These are phyloP conservation scores for Drosophila peninsularis DNA, from an alignment of 2,888 invertebrate species.

Conservation along the genomic window DNA sequence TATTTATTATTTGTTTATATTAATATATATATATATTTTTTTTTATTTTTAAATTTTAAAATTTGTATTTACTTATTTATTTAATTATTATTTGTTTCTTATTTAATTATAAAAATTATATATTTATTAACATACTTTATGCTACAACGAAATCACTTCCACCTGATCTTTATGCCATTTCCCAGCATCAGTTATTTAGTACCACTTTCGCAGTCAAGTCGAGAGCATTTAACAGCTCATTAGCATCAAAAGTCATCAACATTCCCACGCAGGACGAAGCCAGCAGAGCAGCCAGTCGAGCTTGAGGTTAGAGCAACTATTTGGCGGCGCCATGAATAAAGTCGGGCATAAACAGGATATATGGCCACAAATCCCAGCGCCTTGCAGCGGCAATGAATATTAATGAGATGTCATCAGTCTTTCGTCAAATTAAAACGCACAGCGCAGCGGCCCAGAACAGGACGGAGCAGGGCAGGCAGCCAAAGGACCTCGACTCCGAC, in stretches of 20 bases:
- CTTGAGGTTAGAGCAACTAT: constrained; percentile 27
- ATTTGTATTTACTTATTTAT: no score
- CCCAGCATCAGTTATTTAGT: neutral
- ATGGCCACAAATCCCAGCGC: constrained; percentile 76
- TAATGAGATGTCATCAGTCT: constrained; percentile 85
- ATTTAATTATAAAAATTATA: no score
- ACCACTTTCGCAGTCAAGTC: neutral
- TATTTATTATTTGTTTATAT: no score
- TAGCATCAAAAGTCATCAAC: constrained; percentile 50
- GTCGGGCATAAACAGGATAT: constrained; percentile 69
- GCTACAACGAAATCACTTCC: no score
- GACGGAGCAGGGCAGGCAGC: constrained; percentile 36
- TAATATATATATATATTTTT: no score
- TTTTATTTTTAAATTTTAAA: no score
- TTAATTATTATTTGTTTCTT: no score
- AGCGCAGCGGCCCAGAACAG: constrained; percentile 61
- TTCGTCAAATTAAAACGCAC: constrained; percentile 83
- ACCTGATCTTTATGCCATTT: neutral
- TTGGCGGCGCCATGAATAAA: constrained; percentile 64
- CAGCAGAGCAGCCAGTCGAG: neutral
- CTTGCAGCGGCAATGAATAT: constrained; percentile 84
- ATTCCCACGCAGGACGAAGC: constrained; percentile 22
- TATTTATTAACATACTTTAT: no score
- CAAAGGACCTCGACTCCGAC: constrained; percentile 3
- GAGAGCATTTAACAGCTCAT: constrained; percentile 65